Evolutionary conservation across 2,888 invertebrate genomes (phyloP).

Genomic region (Hypercompe scribonia): DNA sequence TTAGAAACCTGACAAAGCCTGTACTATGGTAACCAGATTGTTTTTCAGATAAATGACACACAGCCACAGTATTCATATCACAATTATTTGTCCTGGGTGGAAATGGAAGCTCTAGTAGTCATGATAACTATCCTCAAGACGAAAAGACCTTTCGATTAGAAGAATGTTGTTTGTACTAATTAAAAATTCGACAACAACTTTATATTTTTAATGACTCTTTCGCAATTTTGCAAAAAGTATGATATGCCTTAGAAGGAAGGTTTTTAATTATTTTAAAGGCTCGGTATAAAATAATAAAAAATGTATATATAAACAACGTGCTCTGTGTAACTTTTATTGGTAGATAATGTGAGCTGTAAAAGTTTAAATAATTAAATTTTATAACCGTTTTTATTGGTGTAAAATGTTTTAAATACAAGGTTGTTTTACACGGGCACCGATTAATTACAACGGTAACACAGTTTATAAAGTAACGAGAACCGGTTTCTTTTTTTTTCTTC

Average conservation of each 20-base stretch:
- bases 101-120: not conserved
- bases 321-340: not conserved
- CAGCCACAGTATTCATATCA: not conserved
- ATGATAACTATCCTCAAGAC: not conserved
- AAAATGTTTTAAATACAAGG: not conserved
- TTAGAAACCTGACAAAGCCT: no score
- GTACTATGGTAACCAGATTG: no score
- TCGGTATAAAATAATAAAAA: not conserved
- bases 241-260: not conserved
- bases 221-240: not conserved
- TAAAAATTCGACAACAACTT: not conserved
- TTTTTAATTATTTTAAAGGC: not conserved
- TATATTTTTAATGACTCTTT: not conserved
- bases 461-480: not conserved
- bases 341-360: not conserved
- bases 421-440: not conserved
- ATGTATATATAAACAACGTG: not conserved
- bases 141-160: not conserved
- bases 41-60: no score
- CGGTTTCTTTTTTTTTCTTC: not conserved
- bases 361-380: not conserved
- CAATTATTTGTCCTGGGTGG: not conserved
- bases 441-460: not conserved
- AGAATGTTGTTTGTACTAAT: not conserved
- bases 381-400: not conserved